Conservation (phyloP, 2,113 vertebrate genomes). For the Tiliqua scincoides region DNA sequence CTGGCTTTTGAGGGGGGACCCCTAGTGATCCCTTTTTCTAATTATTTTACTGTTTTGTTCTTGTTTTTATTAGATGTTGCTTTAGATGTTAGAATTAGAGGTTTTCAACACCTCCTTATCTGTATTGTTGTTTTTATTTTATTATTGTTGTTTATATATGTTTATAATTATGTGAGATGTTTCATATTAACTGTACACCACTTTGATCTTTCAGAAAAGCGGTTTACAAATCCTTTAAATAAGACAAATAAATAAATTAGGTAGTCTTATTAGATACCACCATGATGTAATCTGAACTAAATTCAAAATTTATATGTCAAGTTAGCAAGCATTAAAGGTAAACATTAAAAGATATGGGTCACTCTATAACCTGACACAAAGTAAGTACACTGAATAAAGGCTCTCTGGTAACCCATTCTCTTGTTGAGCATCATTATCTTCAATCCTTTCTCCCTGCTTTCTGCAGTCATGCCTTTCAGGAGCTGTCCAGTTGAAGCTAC, state of each 20-base stretch:
- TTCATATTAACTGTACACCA: no score
- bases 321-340: background rate
- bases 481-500: background rate
- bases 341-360: background rate
- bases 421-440: background rate
- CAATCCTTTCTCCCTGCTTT: background rate
- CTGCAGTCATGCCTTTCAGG: background rate
- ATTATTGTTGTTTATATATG: no score
- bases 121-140: no score
- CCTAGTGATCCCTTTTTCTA: no score
- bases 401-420: background rate
- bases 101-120: no score
- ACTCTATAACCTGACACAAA: background rate
- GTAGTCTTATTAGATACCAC: background rate
- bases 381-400: background rate
- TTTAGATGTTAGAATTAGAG: no score
- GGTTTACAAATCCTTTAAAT: no score
- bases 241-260: background rate
- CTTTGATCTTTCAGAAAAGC: no score
- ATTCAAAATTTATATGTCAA: background rate
- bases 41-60: no score
- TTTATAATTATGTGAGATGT: no score
- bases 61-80: no score
- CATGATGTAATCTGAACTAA: background rate
- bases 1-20: no score